Evolutionary conservation across 2,113 vertebrate genomes (phyloP).

Genomic region (Hyla sarda): DNA sequence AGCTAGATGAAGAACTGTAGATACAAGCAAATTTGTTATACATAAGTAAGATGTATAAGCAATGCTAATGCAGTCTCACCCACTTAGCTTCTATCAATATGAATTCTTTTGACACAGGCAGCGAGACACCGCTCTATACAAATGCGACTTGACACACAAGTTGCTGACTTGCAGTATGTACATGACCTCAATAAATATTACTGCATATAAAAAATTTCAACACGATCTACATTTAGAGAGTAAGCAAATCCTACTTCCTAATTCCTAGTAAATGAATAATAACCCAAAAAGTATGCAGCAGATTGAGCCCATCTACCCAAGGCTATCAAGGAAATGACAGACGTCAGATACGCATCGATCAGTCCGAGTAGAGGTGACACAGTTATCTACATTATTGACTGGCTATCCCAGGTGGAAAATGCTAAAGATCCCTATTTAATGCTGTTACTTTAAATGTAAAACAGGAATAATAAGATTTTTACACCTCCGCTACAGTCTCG

Average conservation of each 20-base stretch:
- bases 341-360: background rate
- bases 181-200: constrained; percentile 1
- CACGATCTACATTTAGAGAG: background rate
- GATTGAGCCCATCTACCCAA: background rate
- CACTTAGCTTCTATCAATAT: background rate
- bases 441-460: background rate
- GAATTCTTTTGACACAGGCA: background rate
- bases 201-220: background rate
- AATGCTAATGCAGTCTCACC: background rate
- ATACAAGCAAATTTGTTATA: too few relatives aligned
- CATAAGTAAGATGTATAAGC: background rate
- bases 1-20: too few relatives aligned
- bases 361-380: background rate
- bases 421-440: constrained; percentile 11
- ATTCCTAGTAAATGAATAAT: background rate
- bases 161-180: constrained; percentile 7
- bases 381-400: constrained; percentile 24
- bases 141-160: constrained; percentile 16
- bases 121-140: background rate
- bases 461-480: background rate
- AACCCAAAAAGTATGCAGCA: background rate
- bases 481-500: background rate
- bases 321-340: background rate
- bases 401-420: background rate
- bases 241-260: background rate